phyloP scores from a whole-genome alignment of 2,113 vertebrate species.

The Oncorhynchus masou region DNA sequence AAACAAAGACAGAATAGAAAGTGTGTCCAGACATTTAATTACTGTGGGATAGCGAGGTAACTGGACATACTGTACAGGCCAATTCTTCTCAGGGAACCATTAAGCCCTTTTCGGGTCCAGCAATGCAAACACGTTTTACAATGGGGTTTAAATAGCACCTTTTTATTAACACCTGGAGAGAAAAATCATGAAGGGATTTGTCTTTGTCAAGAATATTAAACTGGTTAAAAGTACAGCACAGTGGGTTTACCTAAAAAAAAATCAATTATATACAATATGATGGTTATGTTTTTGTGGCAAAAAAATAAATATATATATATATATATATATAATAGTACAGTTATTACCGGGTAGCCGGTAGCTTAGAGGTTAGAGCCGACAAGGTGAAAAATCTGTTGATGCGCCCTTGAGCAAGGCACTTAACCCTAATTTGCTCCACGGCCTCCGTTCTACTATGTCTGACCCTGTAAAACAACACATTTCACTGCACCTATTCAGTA shows the following conservation, averaged over 20 bases:
- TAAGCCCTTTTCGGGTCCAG: neutral
- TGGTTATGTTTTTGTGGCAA: neutral
- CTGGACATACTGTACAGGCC: neutral
- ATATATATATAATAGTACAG: conserved; percentile 26
- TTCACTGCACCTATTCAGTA: too few species aligned
- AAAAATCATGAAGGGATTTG: neutral
- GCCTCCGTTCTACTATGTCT: too few species aligned
- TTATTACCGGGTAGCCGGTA: conserved; percentile 11
- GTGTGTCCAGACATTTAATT: neutral
- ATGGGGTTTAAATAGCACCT: neutral
- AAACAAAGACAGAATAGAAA: neutral
- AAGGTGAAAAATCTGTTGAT: too few species aligned
- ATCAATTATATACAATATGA: neutral
- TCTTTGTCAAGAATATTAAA: too few species aligned
- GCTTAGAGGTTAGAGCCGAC: too few species aligned
- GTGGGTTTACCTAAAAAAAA: too few species aligned
- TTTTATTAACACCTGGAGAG: neutral
- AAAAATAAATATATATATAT: neutral
- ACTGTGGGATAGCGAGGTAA: neutral
- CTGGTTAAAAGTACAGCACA: too few species aligned
- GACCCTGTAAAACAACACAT: too few species aligned
- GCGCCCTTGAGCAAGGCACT: too few species aligned
- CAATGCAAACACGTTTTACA: neutral
- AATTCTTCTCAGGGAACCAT: neutral
- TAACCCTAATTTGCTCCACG: too few species aligned